Percentiles rank a stretch among this genome's conserved stretches.
These are phyloP conservation scores for Megaceryle maxima DNA, from an alignment of 2,113 vertebrate species.

Conservation along the genomic window DNA sequence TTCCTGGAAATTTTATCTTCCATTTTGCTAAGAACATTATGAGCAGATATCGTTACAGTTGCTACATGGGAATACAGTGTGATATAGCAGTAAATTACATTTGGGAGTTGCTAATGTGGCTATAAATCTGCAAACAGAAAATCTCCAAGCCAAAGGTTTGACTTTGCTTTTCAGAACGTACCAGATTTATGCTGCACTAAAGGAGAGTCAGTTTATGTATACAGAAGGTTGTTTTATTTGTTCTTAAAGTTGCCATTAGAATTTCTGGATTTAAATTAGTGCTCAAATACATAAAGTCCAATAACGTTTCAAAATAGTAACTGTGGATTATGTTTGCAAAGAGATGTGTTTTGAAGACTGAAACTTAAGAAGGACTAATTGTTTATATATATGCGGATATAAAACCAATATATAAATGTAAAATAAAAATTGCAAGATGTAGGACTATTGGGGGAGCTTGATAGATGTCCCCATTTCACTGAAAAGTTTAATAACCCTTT, in stretches of 20 bases:
- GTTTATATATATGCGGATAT: not conserved
- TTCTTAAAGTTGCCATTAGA: not conserved
- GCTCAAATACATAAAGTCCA: not conserved
- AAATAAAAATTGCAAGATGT: not conserved
- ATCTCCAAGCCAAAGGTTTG: not conserved
- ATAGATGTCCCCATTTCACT: not conserved
- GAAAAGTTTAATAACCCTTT: not conserved
- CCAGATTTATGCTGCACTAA: not conserved
- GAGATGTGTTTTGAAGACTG: not conserved
- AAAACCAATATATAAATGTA: not conserved
- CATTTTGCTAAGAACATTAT: not conserved
- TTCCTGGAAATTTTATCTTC: constrained; percentile 24
- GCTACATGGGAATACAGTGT: not conserved
- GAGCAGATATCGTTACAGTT: not conserved
- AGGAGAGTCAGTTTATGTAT: not conserved
- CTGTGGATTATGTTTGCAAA: not conserved
- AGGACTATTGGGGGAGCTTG: not conserved
- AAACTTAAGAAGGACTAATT: not conserved
- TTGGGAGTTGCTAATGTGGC: not conserved
- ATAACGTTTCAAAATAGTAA: not conserved
- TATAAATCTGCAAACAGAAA: constrained; percentile 7
- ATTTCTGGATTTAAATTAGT: not conserved
- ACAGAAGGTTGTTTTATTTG: not conserved
- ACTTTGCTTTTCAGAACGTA: not conserved
- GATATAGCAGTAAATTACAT: not conserved